Evolutionary conservation across 2,113 vertebrate genomes (phyloP).

Genomic region (Benitochromis conjunctus): DNA sequence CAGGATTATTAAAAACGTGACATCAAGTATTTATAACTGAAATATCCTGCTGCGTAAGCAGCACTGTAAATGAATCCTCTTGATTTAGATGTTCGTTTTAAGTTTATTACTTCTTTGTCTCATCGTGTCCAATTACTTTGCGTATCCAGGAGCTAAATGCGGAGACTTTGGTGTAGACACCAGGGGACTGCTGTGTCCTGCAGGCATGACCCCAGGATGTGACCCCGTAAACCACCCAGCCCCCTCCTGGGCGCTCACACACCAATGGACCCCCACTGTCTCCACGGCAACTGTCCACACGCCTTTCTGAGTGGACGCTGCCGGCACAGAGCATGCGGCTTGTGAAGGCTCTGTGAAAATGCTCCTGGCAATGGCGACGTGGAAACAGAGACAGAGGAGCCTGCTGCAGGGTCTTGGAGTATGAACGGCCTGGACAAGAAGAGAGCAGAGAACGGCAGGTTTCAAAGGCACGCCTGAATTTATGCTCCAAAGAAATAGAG

Average conservation of each 20-base stretch:
- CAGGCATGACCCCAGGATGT: slow-evolving; percentile 98
- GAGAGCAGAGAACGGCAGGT: neutral
- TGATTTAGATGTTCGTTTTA: neutral
- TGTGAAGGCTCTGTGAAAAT: slow-evolving; percentile 86
- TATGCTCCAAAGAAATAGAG: neutral
- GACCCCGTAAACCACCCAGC: slow-evolving; percentile 91
- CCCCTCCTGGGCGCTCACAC: slow-evolving; percentile 82
- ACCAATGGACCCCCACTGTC: slow-evolving; percentile 94
- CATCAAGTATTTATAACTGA: neutral
- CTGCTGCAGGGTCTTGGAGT: slow-evolving; percentile 94
- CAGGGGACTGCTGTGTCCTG: slow-evolving; percentile 86
- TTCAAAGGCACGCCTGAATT: neutral
- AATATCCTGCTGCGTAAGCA: neutral
- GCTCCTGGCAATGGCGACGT: slow-evolving; percentile 83
- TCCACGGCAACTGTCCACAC: slow-evolving; percentile 93
- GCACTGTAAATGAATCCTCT: neutral
- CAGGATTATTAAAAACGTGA: neutral
- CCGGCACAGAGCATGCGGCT: slow-evolving; percentile 96
- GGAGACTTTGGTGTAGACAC: slow-evolving; percentile 96
- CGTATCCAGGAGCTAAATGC: slow-evolving; percentile 91
- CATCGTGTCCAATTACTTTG: slow-evolving; percentile 73
- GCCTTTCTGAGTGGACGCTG: slow-evolving; percentile 74
- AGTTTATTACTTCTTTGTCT: neutral
- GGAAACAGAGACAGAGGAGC: slow-evolving; percentile 85
- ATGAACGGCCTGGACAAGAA: slow-evolving; percentile 79